Evolutionary conservation across 2,113 vertebrate species (phyloP).

Genomic region (Sigmodon hispidus): DNA sequence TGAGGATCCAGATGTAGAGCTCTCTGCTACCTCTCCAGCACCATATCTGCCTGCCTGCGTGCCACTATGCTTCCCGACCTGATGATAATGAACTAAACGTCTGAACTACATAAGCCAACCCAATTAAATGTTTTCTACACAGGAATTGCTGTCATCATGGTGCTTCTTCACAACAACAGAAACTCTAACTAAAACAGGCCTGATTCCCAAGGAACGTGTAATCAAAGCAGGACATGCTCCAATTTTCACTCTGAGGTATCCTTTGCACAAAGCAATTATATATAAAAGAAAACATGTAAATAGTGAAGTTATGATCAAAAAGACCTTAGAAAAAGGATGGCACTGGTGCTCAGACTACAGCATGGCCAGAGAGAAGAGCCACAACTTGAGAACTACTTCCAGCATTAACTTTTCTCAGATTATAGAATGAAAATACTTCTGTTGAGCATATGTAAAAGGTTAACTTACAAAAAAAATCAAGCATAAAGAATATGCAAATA

Average conservation of each 20-base stretch:
- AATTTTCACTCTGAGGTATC: slow-evolving; percentile 7
- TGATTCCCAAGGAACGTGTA: neutral
- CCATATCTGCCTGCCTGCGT: neutral
- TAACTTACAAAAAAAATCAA: neutral
- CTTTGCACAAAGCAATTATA: slow-evolving; percentile 26
- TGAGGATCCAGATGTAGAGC: neutral
- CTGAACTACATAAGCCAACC: too few relatives aligned
- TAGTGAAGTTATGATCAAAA: neutral
- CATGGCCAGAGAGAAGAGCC: neutral
- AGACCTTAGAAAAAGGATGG: neutral
- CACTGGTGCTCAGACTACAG: neutral
- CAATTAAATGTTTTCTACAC: too few relatives aligned
- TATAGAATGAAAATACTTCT: neutral
- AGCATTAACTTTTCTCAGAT: neutral
- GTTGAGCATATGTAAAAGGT: neutral
- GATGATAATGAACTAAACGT: too few relatives aligned
- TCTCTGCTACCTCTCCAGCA: neutral
- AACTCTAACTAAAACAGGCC: neutral
- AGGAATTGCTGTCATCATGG: too few relatives aligned
- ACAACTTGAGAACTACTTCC: neutral
- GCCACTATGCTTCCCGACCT: too few relatives aligned
- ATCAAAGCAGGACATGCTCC: neutral
- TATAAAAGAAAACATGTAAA: slow-evolving; percentile 32
- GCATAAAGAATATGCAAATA: neutral
- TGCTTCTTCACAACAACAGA: too few relatives aligned